A percentile compares a stretch with the other conserved stretches of the same genome.
Evolutionary conservation across 2,113 vertebrate genomes (phyloP).

Genomic region (Isichthys henryi): DNA sequence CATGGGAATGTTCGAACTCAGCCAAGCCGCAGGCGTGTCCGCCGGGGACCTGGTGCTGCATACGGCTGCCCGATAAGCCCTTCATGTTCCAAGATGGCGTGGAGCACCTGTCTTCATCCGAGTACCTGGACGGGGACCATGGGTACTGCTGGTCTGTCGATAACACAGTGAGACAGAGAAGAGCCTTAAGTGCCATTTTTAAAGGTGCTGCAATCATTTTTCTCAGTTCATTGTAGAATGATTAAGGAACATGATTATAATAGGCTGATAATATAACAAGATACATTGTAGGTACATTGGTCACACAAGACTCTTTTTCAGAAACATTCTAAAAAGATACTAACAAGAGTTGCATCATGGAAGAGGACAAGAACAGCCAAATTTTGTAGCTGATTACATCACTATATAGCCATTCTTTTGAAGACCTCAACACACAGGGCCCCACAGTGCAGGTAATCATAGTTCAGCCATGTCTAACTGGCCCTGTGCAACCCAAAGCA

Average conservation of each 20-base stretch:
- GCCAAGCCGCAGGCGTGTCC: slow-evolving; percentile 77
- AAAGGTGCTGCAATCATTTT: not conserved
- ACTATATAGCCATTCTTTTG: not conserved
- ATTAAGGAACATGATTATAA: not conserved
- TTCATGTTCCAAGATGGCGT: slow-evolving; percentile 90
- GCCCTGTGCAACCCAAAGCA: not conserved
- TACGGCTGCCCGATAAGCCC: slow-evolving; percentile 84
- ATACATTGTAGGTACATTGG: not conserved
- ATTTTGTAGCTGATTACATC: not conserved
- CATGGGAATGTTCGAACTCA: slow-evolving; percentile 79
- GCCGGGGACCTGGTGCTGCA: slow-evolving; percentile 80
- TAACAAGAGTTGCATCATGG: not conserved
- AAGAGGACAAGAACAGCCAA: not conserved
- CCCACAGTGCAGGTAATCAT: not conserved
- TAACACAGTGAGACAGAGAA: slow-evolving; percentile 23
- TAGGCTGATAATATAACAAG: not conserved
- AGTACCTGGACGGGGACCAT: slow-evolving; percentile 80
- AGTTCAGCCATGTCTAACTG: not conserved
- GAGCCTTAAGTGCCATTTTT: not conserved
- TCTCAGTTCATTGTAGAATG: not conserved
- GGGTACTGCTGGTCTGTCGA: slow-evolving; percentile 82
- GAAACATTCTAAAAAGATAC: not conserved
- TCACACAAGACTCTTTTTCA: not conserved
- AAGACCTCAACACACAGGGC: not conserved
- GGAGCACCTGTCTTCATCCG: slow-evolving; percentile 88